Conservation (phyloP, 2,113 vertebrate genomes). For the mouse (Mus musculus) region GRCm39 chrX:92103001-92103500, state of each 20-base stretch:
- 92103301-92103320: constrained; percentile 29
- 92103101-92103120: constrained; percentile 59
- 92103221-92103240: constrained; percentile 38
- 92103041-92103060: background rate
- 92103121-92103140: background rate
- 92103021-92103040: background rate
- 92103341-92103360: constrained; percentile 35
- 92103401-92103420: constrained; percentile 33
- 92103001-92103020: background rate
- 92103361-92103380: constrained; percentile 32
- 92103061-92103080: constrained; percentile 23
- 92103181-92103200: constrained; percentile 26
- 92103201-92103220: constrained; percentile 23
- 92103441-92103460: constrained; percentile 45
- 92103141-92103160: background rate
- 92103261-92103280: background rate
- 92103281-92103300: constrained; percentile 8
- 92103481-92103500: background rate
- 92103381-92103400: constrained; percentile 39
- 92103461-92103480: constrained; percentile 19
- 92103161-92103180: constrained; percentile 16
- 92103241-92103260: constrained; percentile 53
- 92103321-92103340: background rate
- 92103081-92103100: constrained; percentile 65
- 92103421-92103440: background rate